Percentiles rank a stretch among this genome's conserved stretches.
These are phyloP conservation scores for Nyctibius grandis DNA, from an alignment of 2,797 vertebrate genomes.

Conservation along the genomic window DNA sequence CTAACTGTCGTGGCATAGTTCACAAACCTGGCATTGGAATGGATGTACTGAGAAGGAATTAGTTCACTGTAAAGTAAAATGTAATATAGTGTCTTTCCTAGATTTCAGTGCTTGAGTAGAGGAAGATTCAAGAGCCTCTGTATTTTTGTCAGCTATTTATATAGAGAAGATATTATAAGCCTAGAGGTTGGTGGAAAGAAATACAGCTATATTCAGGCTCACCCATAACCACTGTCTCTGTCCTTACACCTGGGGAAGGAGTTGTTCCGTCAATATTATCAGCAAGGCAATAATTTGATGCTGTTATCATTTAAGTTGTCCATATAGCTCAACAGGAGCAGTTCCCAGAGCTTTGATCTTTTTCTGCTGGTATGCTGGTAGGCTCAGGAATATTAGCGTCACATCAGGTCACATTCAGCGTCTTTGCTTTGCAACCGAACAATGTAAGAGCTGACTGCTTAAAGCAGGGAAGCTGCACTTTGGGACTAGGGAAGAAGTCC, in stretches of 20 bases:
- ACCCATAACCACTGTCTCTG: not conserved
- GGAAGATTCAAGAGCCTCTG: not conserved
- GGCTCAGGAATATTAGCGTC: not conserved
- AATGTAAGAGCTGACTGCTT: not conserved
- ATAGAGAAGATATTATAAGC: not conserved
- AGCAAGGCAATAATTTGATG: not conserved
- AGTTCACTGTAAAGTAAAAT: not conserved
- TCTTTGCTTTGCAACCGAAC: not conserved
- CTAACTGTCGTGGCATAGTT: not conserved
- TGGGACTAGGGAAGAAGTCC: not conserved
- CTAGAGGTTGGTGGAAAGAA: not conserved
- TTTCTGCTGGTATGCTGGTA: not conserved
- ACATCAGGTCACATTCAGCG: not conserved
- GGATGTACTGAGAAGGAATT: not conserved
- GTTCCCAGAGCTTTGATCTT: constrained; percentile 7
- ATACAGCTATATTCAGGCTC: not conserved
- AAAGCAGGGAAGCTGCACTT: not conserved
- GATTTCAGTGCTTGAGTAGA: not conserved
- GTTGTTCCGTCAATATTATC: not conserved
- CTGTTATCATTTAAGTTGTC: not conserved
- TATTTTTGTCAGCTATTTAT: not conserved
- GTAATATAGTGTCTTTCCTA: not conserved
- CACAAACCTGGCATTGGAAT: not conserved
- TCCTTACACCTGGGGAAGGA: not conserved
- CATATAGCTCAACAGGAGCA: not conserved